Percentiles rank a stretch among this genome's conserved stretches.
phyloP scores from a whole-genome alignment of 2,888 invertebrate species.

The Gibbula magus region DNA sequence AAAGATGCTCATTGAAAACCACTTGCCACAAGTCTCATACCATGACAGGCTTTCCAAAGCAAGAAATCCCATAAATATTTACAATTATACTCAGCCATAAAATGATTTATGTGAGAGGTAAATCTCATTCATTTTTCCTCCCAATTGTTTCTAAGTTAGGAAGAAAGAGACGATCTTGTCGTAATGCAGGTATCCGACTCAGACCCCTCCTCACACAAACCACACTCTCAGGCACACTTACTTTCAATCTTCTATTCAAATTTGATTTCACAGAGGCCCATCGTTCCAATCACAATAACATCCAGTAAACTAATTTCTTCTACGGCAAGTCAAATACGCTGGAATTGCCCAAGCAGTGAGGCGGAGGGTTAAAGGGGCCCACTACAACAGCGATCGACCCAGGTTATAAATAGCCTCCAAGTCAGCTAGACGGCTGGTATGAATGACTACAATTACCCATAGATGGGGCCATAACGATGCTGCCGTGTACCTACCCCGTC shows the following conservation, averaged over 20 bases:
- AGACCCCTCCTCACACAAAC: not conserved
- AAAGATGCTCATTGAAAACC: too few species aligned
- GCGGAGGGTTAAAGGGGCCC: not conserved
- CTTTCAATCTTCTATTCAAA: conserved; percentile 13
- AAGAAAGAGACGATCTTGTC: not conserved
- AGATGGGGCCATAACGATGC: not conserved
- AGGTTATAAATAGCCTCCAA: not conserved
- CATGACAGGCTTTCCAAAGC: too few species aligned
- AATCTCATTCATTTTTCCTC: not conserved
- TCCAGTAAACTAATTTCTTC: conserved; percentile 13
- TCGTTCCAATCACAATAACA: conserved; percentile 5
- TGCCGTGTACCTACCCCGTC: not conserved
- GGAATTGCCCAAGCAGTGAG: not conserved
- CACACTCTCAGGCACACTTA: not conserved
- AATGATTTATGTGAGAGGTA: too few species aligned
- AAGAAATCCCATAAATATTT: too few species aligned
- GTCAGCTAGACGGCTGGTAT: not conserved
- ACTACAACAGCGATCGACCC: not conserved
- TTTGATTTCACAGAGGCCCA: not conserved
- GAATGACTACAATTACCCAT: not conserved
- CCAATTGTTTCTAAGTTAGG: not conserved
- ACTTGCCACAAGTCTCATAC: too few species aligned
- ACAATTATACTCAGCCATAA: too few species aligned
- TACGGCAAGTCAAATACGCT: not conserved
- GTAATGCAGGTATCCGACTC: not conserved